A percentile compares a stretch with the other conserved stretches of the same genome.
phyloP scores from a whole-genome alignment of 2,113 vertebrate species.

The Bostrychus sinensis region DNA sequence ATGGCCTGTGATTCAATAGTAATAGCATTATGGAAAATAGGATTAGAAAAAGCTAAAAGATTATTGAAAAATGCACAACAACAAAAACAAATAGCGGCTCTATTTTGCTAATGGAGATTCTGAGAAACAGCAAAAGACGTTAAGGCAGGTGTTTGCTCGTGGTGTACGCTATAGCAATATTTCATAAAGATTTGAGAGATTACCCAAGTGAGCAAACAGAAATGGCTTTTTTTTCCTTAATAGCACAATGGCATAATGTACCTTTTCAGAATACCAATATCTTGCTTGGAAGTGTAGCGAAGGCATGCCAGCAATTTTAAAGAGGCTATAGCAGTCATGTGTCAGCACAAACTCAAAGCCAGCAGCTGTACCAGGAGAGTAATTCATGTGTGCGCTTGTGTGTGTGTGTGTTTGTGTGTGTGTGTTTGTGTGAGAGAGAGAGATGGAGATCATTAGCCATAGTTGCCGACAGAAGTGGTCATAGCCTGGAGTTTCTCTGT shows the following conservation, averaged over 20 bases:
- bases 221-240: conserved; percentile 70
- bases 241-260: conserved; percentile 68
- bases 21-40: conserved; percentile 57
- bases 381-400: too few relatives aligned
- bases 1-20: conserved; percentile 57
- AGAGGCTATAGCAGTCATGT: conserved; percentile 55
- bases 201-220: conserved; percentile 51
- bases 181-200: conserved; percentile 54
- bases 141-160: conserved; percentile 52
- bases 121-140: conserved; percentile 43
- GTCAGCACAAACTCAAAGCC: conserved; percentile 70
- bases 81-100: conserved; percentile 57
- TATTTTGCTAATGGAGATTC: conserved; percentile 61
- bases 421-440: not conserved
- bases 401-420: conserved; percentile 1
- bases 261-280: conserved; percentile 61
- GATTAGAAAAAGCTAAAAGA: conserved; percentile 59
- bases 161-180: conserved; percentile 32
- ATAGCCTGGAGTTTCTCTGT: conserved; percentile 37
- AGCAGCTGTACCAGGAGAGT: conserved; percentile 47
- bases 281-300: conserved; percentile 36
- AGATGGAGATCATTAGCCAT: conserved; percentile 51
- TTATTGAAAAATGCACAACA: conserved; percentile 64
- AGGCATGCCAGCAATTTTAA: conserved; percentile 61
- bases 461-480: conserved; percentile 59